These are phyloP conservation scores for Lepidurus packardi DNA, from an alignment of 1,140 invertebrate genomes.

Conservation along the genomic window DNA sequence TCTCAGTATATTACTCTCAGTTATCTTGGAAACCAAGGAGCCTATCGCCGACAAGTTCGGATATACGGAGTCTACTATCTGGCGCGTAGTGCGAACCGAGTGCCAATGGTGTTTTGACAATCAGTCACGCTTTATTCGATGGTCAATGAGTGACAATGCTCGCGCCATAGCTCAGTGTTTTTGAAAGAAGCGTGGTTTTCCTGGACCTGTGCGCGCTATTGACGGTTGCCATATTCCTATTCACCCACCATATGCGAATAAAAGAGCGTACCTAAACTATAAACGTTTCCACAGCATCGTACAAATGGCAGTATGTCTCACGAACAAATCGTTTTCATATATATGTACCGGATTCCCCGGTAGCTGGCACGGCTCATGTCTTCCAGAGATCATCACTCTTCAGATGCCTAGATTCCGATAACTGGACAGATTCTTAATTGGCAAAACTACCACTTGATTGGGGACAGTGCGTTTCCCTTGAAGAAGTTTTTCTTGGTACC, in stretches of 20 bases:
- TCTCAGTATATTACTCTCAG: background rate
- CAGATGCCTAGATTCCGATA: background rate
- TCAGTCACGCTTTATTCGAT: conserved; percentile 18
- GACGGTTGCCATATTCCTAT: conserved; percentile 30
- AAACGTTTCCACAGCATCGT: conserved; percentile 29
- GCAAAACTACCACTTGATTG: background rate
- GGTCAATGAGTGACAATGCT: background rate
- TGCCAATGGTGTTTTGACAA: conserved; percentile 25
- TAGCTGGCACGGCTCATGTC: conserved; percentile 26
- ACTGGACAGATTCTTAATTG: background rate
- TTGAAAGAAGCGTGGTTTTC: conserved; percentile 23
- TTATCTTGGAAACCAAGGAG: conserved; percentile 22
- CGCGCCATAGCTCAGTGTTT: background rate
- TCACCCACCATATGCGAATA: background rate
- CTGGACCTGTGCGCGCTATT: conserved; percentile 24
- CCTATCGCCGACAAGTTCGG: conserved; percentile 6
- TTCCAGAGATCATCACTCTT: conserved; percentile 18
- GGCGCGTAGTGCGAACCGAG: background rate
- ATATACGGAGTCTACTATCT: conserved; percentile 14
- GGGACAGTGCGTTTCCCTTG: conserved; percentile 11
- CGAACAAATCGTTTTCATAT: conserved; percentile 10
- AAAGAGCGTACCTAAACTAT: conserved; percentile 26
- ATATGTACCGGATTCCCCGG: conserved; percentile 28
- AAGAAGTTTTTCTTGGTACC: background rate
- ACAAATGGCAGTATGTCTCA: background rate